Percentiles rank a stretch among this genome's conserved stretches.
Evolutionary conservation across 2,888 invertebrate species (phyloP).

Genomic region (Neocrepidodera transversa): DNA sequence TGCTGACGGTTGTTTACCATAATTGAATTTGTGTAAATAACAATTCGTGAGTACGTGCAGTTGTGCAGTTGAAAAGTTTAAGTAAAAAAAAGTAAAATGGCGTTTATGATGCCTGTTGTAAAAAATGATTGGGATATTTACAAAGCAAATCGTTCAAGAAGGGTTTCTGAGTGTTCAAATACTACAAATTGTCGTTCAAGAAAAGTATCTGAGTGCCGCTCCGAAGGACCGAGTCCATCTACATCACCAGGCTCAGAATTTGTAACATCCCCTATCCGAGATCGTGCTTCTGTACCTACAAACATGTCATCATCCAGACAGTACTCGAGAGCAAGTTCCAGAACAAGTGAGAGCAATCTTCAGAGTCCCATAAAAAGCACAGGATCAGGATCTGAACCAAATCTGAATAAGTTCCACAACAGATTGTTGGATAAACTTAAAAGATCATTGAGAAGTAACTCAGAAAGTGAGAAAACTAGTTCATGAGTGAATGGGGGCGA

Average conservation of each 20-base stretch:
- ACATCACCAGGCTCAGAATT: conserved; percentile 71
- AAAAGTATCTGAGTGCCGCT: conserved; percentile 78
- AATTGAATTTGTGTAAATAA: no score
- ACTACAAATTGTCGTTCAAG: conserved; percentile 69
- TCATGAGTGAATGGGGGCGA: conserved; percentile 64
- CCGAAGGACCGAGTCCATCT: conserved; percentile 75
- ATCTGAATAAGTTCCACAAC: conserved; percentile 80
- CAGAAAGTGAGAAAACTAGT: conserved; percentile 59
- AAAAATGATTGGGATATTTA: conserved; percentile 95
- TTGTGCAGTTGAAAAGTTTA: no score
- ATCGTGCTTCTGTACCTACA: conserved; percentile 68
- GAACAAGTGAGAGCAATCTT: conserved; percentile 69
- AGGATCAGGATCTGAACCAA: conserved; percentile 67
- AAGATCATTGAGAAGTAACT: conserved; percentile 68
- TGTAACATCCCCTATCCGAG: conserved; percentile 63
- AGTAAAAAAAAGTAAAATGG: conserved; percentile 65
- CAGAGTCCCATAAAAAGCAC: conserved; percentile 71
- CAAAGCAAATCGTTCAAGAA: conserved; percentile 80
- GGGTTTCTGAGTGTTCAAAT: conserved; percentile 77
- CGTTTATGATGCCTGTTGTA: conserved; percentile 95
- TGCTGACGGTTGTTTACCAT: no score
- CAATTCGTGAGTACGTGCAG: no score
- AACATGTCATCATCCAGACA: conserved; percentile 68
- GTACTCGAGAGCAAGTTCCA: conserved; percentile 66
- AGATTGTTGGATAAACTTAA: conserved; percentile 81